Evolutionary conservation across 2,888 invertebrate genomes (phyloP), one percentile per base, ranked within the genome.

Genomic region (Chrysotoxum bicinctum): DNA sequence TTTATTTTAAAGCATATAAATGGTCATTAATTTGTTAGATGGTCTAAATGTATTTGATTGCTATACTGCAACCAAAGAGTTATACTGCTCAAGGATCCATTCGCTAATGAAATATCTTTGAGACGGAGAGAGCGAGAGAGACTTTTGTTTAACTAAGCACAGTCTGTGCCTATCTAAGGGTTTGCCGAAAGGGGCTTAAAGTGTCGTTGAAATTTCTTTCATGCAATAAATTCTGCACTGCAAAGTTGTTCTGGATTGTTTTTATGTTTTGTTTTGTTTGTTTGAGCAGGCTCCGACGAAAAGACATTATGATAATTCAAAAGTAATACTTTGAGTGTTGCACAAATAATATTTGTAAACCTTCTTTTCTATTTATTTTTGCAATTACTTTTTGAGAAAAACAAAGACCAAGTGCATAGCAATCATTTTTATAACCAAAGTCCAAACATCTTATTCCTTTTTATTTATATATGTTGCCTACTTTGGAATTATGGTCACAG

Each of bases 1-100:
- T 84, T 72, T 84, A 84, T 84, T 70, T 68, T 64, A 19, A 54
- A 66, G 69, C 30, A 64, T 79, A 56, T 79, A 56, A 84, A 72
- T 52, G 84, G 50, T 66, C 75, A 81, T 85, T 85, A 72, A 76
- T 85, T 75, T 72, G 70, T 54, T 68, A 62, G 80, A 72, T 80
- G 62, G 84, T 45, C 52, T 68, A 76, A 85, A 76, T 74, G 74
- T 66, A 74, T 58, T 74, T 79, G 78, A 82, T 82, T 77, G 77
- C 68, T 70, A 12, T 48, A 69, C 83, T 83, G 74, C 56, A 50
- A 66, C 40, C 45, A 23, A 32, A 19, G 35, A 48, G 30, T 45
- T 48, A 43, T 52, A 48, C 14, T n/a, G 52, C 58, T 68, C n/a
- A 68, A 52, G 74, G 74, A 68, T 40, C 43, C 32, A 50, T 68